A percentile compares a stretch with the other conserved stretches of the same genome.
Conservation (phyloP, 2,113 vertebrate species). For the Sarotherodon lohbergeri region DNA sequence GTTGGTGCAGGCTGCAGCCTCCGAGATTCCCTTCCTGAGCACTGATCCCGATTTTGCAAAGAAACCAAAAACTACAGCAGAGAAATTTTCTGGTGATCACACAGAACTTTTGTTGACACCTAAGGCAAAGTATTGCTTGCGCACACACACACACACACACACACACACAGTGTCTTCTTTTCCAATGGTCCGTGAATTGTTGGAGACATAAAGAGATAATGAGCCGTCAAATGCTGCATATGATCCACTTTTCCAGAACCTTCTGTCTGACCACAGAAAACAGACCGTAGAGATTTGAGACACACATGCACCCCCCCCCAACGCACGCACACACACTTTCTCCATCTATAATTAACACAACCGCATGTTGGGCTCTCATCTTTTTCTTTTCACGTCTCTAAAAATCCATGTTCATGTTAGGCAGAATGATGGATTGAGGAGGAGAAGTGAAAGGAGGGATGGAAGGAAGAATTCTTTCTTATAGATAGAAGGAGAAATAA, state of each 20-base stretch:
- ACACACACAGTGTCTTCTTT: neutral
- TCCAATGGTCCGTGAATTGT: conserved; percentile 21
- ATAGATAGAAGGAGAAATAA: neutral
- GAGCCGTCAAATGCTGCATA: conserved; percentile 38
- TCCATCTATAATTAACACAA: neutral
- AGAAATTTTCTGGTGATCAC: neutral
- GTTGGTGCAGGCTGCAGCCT: neutral
- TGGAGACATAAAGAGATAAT: conserved; percentile 57
- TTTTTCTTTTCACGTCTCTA: neutral
- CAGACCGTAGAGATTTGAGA: conserved; percentile 3
- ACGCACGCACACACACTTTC: neutral
- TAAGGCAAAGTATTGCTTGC: neutral
- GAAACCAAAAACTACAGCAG: neutral
- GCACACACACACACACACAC: neutral
- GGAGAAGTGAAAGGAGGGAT: neutral
- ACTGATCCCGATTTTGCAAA: neutral
- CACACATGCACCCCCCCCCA: neutral
- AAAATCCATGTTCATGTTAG: neutral
- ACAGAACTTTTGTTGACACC: neutral
- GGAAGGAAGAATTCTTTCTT: neutral
- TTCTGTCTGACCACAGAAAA: conserved; percentile 50
- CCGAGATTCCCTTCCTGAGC: neutral
- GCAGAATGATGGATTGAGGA: neutral
- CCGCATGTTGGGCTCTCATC: neutral
- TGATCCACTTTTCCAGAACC: conserved; percentile 57